Base-by-base conservation (phyloP, 53 echinoderm and acorn worm genomes). In the Stichopus horrens region DNA sequence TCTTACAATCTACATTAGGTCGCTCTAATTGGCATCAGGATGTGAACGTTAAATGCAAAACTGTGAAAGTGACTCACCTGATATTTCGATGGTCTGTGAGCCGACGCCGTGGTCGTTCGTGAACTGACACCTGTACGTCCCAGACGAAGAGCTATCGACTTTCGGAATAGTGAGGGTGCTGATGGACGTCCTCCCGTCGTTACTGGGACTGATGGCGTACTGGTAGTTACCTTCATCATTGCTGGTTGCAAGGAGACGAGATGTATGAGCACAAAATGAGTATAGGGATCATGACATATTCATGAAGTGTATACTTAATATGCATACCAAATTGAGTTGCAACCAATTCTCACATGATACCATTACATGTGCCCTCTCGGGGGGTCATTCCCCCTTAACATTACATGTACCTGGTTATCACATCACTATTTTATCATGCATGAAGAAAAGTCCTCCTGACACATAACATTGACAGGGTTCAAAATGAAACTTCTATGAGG, bases 61-160 rank as follows among this genome's bases (percentile, higher is more conserved):
- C 37, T 2, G 37, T 2, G 37, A 37, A 37, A 37, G 2, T 37
- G 37, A 21, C 58, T 81, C 7, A 81, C 81, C 58, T 20, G 55
- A 7, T 9, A 81, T 9, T 0, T 5, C 18, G 13, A 81, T 81
- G 57, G 8, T 81, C 4, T n/a, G 8, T 20, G 81, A 81, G 21
- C 5, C 58, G 3, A 0, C 21, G 11, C 81, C 81, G 21, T 20
- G 21, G 10, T 8, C 20, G 58, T 81, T 81, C 20, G 81, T 56
- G 22, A 81, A 81, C 7, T 81, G 20, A 81, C 81, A 81, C 18
- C 57, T 81, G 55, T 81, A 81, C 18, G 4, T 21, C 18, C 81
- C 81, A 16, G 21, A 20, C 7, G 56, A 55, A 20, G 56, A 9
- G 18, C 4, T 81, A 19, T 56, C 58, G 19, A 81, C 81, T 5